Conservation (phyloP, 2,113 vertebrate genomes). For the Catharus minimus region DNA sequence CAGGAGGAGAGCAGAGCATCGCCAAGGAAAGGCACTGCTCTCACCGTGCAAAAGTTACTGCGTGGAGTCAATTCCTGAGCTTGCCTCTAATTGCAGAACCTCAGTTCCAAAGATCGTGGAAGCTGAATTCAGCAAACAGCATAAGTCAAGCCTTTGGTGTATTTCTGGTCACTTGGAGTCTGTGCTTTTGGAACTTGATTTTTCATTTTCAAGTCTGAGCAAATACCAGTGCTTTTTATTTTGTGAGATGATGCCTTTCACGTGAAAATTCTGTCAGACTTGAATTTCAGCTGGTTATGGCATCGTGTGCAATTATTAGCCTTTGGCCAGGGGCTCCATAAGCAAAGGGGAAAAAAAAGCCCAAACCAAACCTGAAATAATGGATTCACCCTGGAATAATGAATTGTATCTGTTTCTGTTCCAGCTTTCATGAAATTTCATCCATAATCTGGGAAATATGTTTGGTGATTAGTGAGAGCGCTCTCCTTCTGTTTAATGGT, state of each 20-base stretch:
- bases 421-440: slow-evolving; percentile 24
- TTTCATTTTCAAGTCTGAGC: not conserved
- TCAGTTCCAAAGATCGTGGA: not conserved
- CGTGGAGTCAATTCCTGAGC: not conserved
- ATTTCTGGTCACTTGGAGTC: not conserved
- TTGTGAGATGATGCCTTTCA: not conserved
- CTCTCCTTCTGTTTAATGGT: slow-evolving; percentile 6
- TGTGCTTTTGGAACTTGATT: not conserved
- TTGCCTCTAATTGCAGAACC: not conserved
- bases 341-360: not conserved
- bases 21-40: accelerated
- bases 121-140: not conserved
- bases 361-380: not conserved
- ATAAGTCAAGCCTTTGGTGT: not conserved
- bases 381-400: not conserved
- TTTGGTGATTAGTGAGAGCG: slow-evolving; percentile 23
- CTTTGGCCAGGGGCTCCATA: not conserved
- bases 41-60: not conserved
- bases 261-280: not conserved
- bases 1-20: not conserved
- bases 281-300: not conserved
- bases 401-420: slow-evolving; percentile 7
- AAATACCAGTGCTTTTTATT: not conserved
- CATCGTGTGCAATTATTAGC: not conserved
- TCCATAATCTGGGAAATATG: slow-evolving; percentile 43